Base-by-base conservation (phyloP, 2,113 vertebrate genomes). In the Vulpes lagopus region DNA sequence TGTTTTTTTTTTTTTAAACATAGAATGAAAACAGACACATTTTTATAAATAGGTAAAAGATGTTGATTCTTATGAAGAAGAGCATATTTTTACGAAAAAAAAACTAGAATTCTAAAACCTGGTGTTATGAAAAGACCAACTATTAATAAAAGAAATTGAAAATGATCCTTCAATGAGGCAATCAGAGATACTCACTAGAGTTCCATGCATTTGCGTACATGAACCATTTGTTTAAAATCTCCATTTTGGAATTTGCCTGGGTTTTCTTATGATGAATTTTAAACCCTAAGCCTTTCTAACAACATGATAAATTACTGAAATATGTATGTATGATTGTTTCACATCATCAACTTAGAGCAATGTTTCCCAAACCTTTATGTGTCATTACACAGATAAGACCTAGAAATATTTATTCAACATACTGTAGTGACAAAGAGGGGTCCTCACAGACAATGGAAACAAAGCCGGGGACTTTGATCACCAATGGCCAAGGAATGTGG, bases 241-340 rank as follows among this genome's bases (percentile, higher is more conserved):
- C n/a, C 86, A 96, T 93, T 94, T 97, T 78, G 79, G 49, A 81
- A 90, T 76, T 94, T 64, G 64, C 32, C 94, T 73, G 35, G 80
- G 43, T 76, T 91, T 97, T 92, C 67, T 97, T 97, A 95, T 92
- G 27, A 60, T 93, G 53, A 94, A 86, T 83, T 92, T 59, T 76
- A 84, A 60, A 85, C 6, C 38, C 57, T 89, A 97, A 95, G 78
- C 94, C 85, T 98, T 97, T 83, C 67, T 67, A 97, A 92, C 69
- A 97, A 64, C 35, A 88, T 97, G 86, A 97, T 89, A 49, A 49
- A 95, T 97, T 97, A 96, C 60, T 98, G 65, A 97, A 96, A 96
- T n/a, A 92, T 85, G 51, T 91, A 62, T 95, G 55, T 91, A 62
- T 95, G 55, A 79, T 51, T 93, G 9, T 53, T 94, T 97, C 74